Base-by-base conservation (phyloP, 2,888 invertebrate species). In the Blastobasis lacticolella region DNA sequence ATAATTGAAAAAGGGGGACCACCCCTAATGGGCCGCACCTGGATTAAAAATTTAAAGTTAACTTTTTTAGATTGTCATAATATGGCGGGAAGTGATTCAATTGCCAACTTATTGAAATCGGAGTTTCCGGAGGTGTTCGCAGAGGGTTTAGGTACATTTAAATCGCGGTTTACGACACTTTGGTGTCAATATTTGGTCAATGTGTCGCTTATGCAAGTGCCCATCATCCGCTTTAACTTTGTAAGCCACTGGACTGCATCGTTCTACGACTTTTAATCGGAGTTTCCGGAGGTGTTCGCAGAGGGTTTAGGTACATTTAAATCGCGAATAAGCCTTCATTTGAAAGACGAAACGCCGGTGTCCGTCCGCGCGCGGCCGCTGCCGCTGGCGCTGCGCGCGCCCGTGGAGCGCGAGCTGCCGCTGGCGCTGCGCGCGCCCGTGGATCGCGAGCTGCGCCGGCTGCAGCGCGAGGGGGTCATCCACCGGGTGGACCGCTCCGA, bases 371-470 rank as follows among this genome's bases (percentile, higher is more conserved):
- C 60, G 8, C 50, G 61, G 45, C 63, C 61, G 38, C 45, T 61
- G 38, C 62, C 63, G 44, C 46, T 66, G 50, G 66, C 67, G 50
- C 52, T 68, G 5, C 54, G 58, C 5, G 23, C 23, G 23, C 23
- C 23, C 23, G 23, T 23, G 2, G 23, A 23, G 23, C 23, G 23
- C 23, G 23, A 23, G n/a, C n/a, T n/a, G n/a, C n/a, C n/a, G n/a
- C n/a, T n/a, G n/a, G n/a, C n/a, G n/a, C n/a, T n/a, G n/a, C n/a
- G n/a, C n/a, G n/a, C n/a, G n/a, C n/a, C n/a, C n/a, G n/a, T n/a
- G n/a, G n/a, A n/a, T n/a, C n/a, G n/a, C n/a, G n/a, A n/a, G 23
- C 23, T 23, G 23, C 23, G 23, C 23, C 60, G 66, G 0, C 50
- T 69, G 41, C 57, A 60, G 46, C 50, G 50, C 36, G 62, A 59